Conservation (phyloP, 2,888 invertebrate species). For the Odontomyia ornata region DNA sequence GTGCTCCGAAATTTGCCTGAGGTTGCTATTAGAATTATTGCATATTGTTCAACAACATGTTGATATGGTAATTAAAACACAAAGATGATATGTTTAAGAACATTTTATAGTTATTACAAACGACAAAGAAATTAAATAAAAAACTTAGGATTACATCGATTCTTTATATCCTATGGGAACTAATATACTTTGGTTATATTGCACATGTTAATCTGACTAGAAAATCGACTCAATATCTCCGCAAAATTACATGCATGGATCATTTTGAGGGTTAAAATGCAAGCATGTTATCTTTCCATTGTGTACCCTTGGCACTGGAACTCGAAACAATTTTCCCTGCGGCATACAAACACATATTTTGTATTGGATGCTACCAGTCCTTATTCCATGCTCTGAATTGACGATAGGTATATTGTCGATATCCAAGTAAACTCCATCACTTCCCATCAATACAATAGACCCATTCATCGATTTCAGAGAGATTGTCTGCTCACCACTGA, state of each 20-base stretch:
- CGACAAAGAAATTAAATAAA: no score
- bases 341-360: constrained; percentile 93
- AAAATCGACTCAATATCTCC: background rate
- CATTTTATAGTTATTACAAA: no score
- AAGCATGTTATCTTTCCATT: constrained; percentile 61
- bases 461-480: constrained; percentile 80
- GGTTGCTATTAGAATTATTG: no score
- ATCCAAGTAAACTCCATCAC: constrained; percentile 77
- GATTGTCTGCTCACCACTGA: constrained; percentile 83
- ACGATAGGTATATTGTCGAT: constrained; percentile 77
- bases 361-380: constrained; percentile 71
- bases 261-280: constrained; percentile 59
- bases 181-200: background rate
- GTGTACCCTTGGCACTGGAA: constrained; percentile 71
- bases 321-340: constrained; percentile 81
- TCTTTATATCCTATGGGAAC: no score
- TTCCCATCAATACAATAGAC: constrained; percentile 74
- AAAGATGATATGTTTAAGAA: no score
- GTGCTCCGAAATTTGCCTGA: no score
- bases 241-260: constrained; percentile 57
- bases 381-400: constrained; percentile 63
- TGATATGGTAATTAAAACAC: no score
- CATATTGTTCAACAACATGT: no score
- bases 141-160: no score
- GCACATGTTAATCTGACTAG: constrained; percentile 9